Conservation (phyloP, 2,113 vertebrate genomes). For the Nerophis lumbriciformis region DNA sequence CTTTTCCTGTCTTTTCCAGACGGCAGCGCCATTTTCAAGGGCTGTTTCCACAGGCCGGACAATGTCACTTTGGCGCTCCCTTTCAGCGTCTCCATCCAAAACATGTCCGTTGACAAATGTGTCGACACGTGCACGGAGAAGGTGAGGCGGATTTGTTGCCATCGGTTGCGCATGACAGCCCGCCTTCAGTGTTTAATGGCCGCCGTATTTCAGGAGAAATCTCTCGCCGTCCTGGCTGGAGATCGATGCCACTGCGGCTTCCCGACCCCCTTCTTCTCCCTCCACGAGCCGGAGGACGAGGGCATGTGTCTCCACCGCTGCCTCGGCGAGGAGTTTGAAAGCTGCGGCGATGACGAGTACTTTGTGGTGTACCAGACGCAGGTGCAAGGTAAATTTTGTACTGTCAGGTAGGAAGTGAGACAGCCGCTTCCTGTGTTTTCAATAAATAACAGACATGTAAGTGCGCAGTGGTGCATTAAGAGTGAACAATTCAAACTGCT, state of each 20-base stretch:
- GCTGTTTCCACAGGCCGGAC: constrained; percentile 84
- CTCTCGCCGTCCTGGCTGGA: constrained; percentile 82
- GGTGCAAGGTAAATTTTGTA: constrained; percentile 83
- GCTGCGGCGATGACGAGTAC: constrained; percentile 83
- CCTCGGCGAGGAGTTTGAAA: constrained; percentile 85
- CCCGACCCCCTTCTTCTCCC: constrained; percentile 84
- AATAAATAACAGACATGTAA: neutral
- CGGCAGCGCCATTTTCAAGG: constrained; percentile 91
- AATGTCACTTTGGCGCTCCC: constrained; percentile 88
- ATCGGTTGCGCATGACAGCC: neutral
- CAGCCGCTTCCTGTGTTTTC: neutral
- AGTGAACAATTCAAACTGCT: constrained; percentile 8
- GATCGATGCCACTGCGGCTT: constrained; percentile 86
- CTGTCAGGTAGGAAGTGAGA: neutral
- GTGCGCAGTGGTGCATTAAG: neutral
- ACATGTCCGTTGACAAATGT: constrained; percentile 92
- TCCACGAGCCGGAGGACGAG: constrained; percentile 88
- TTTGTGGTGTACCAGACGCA: constrained; percentile 96
- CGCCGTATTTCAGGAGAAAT: constrained; percentile 78
- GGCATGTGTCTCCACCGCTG: constrained; percentile 85
- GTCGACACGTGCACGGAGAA: constrained; percentile 93
- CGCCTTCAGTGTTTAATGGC: constrained; percentile 13
- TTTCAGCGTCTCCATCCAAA: constrained; percentile 75
- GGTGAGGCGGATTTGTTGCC: constrained; percentile 63
- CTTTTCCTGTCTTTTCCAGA: constrained; percentile 69